phyloP scores from a whole-genome alignment of 2,797 vertebrate species.

The Tapirus indicus region DNA sequence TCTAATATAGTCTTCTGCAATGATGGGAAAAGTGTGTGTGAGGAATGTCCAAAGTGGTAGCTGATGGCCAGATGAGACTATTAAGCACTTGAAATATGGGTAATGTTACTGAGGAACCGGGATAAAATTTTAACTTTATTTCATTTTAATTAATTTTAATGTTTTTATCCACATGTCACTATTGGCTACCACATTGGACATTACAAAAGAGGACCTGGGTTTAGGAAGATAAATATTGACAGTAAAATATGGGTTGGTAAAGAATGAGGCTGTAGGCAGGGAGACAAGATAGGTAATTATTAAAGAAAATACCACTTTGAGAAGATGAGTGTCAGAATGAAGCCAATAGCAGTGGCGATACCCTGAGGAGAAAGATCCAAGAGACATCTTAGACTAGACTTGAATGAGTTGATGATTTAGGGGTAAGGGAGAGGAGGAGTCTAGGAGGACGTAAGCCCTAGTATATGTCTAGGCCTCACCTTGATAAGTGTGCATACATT shows the following conservation, averaged over 20 bases:
- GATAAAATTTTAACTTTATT: slow-evolving; percentile 31
- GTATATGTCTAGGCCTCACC: background rate
- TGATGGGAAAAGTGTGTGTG: background rate
- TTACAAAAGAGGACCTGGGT: background rate
- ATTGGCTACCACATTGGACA: background rate
- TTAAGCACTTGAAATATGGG: background rate
- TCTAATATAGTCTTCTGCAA: background rate
- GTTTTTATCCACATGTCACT: background rate
- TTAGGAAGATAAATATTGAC: slow-evolving; percentile 1
- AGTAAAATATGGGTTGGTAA: slow-evolving; percentile 15
- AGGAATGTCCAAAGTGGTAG: background rate
- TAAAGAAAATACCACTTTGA: background rate
- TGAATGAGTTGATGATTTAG: background rate
- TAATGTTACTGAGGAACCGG: background rate
- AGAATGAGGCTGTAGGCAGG: background rate
- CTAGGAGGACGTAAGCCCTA: background rate
- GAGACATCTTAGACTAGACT: background rate
- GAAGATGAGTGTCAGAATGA: background rate
- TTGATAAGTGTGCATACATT: background rate
- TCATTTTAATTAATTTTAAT: slow-evolving; percentile 19
- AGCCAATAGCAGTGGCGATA: background rate
- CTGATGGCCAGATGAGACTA: background rate
- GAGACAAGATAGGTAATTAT: background rate
- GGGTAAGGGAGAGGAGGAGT: background rate
- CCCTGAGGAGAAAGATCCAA: background rate